These are phyloP conservation scores for Heliopora coerulea DNA, from an alignment of 92 coral and sea anemone genomes.

Conservation along the genomic window DNA sequence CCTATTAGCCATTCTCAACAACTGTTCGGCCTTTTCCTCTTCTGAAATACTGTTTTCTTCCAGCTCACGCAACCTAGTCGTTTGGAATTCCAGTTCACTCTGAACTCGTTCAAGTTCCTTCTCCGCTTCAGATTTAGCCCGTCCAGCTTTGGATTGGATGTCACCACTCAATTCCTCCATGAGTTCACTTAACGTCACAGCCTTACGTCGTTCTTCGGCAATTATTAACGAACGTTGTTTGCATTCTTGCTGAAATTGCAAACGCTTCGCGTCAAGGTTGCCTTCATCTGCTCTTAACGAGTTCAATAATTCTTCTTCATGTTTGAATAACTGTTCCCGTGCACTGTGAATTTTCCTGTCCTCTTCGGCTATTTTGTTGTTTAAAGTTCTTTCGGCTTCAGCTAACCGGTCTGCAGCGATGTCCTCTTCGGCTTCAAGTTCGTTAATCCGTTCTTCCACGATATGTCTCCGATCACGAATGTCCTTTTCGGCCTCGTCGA, in stretches of 20 bases:
- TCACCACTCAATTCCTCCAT: constrained; percentile 53
- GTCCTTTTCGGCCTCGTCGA: constrained; percentile 60
- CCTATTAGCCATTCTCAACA: constrained; percentile 48
- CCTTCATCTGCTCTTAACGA: constrained; percentile 64
- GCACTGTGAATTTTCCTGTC: constrained; percentile 70
- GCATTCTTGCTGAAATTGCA: constrained; percentile 12
- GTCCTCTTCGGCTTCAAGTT: constrained; percentile 74
- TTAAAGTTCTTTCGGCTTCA: constrained; percentile 70
- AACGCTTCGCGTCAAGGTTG: constrained; percentile 55
- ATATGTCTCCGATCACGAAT: constrained; percentile 60
- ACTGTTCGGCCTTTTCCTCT: constrained; percentile 58
- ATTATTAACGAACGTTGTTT: constrained; percentile 3
- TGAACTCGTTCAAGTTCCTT: constrained; percentile 23
- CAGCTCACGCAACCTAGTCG: constrained; percentile 47
- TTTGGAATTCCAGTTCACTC: background rate
- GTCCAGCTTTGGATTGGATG: constrained; percentile 20
- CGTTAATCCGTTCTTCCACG: constrained; percentile 64
- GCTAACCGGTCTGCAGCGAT: constrained; percentile 83
- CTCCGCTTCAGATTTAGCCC: constrained; percentile 40
- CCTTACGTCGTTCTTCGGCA: constrained; percentile 29
- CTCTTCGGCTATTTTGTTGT: constrained; percentile 69
- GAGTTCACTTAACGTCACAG: constrained; percentile 49
- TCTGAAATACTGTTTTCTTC: constrained; percentile 61
- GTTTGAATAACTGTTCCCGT: constrained; percentile 56
- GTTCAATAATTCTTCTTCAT: constrained; percentile 59